Base-by-base conservation (phyloP, 2,113 vertebrate genomes). In the Chionodraco myersi region DNA sequence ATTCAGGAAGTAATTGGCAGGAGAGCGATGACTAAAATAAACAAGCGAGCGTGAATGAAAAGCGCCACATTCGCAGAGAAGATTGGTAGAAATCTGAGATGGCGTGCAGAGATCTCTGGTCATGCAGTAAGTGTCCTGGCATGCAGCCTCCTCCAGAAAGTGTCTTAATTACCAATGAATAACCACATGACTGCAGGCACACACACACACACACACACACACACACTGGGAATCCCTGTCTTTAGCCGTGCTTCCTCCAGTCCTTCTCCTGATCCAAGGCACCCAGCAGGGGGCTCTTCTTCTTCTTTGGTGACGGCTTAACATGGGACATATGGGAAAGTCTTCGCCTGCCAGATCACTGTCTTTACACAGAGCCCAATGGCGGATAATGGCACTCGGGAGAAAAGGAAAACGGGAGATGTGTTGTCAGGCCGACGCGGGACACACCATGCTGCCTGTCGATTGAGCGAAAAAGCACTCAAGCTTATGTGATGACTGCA, bases 271-370 rank as follows among this genome's bases (percentile, higher is more conserved):
- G 76, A 89, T 90, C 80, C 62, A 12, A 81, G 68, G 70, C 75
- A 63, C 75, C 74, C 51, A 41, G 65, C 77, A 87, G 89, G 78
- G 89, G 61, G 59, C 10, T n/a, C 75, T 59, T 45, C 71, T 59
- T 45, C 71, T 80, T 84, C 77, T 80, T 54, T 56, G 52, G 79
- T 75, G 65, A 80, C 59, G 81, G 84, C 86, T 93, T 91, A 92
- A 81, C 77, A 11, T 57, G 79, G 80, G 73, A 80, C 89, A 91
- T 85, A 88, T 89, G 92, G 90, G 75, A 79, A 89, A 87, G 88
- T 86, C 69, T 81, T 72, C 63, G 66, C 56, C 69, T 77, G 81
- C 84, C 73, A 88, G 81, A 82, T 90, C 79, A 6, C 63, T 80
- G 84, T 84, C 79, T 72, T 51, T 75, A 71, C 70, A 54, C 53